Base-by-base conservation (phyloP, 92 coral and sea anemone genomes). In the Metridium senile region DNA sequence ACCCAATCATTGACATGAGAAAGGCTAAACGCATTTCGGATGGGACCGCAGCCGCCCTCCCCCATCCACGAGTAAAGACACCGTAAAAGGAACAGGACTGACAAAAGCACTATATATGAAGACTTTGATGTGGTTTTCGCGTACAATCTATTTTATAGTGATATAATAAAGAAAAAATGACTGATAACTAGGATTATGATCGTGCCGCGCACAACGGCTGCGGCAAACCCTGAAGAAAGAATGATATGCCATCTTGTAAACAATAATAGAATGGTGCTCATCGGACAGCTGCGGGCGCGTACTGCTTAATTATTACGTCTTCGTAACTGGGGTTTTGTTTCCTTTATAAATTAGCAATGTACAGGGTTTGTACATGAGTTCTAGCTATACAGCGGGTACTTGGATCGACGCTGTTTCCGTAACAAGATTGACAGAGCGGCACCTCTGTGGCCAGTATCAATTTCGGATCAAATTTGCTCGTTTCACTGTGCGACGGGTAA, bases 401-500 rank as follows among this genome's bases (percentile, higher is more conserved):
- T 79, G 66, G 73, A 57, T 20, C 66, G 52, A 58, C 49, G 70
- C 84, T 86, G 90, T 81, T 86, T 86, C 90, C 90, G 97, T 82
- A 77, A 74, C 74, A 68, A 89, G 72, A 81, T 86, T 73, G 93
- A 88, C 87, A 82, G 76, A 70, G 93, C 93, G 93, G 93, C 77
- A 66, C 75, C 84, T 89, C 80, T 89, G 93, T 78, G 84, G 83
- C 59, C 57, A 68, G 91, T 85, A 85, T 91, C 93, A 68, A 79
- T 88, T 91, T 89, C 97, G 82, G 81, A 74, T 78, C 89, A 76
- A 67, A 87, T 87, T 83, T 82, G 74, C 82, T 62, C 84, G 84
- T 51, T 68, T 59, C 84, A 71, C 84, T 67, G 76, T 54, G 70
- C 63, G 77, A 29, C 47, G 78, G 31, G 16, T 59, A 33, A 73